Evolutionary conservation across 1,140 invertebrate genomes (phyloP).

Genomic region (Metopolophium dirhodum): DNA sequence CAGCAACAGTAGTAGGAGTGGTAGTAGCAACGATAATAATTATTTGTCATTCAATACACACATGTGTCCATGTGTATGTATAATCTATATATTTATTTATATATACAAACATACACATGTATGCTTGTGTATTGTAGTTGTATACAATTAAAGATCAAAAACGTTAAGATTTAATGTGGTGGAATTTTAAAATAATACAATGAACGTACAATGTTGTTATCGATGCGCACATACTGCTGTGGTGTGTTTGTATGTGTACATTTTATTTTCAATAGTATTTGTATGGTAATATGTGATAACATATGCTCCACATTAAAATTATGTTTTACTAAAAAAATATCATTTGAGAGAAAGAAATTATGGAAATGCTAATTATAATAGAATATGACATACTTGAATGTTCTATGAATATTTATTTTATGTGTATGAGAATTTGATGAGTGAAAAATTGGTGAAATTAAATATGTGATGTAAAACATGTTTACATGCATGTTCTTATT

Average conservation of each 20-base stretch:
- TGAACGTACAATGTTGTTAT: slow-evolving; percentile 9
- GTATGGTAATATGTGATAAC: not conserved
- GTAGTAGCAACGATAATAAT: not conserved
- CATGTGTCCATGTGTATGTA: not conserved
- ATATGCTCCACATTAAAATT: not conserved
- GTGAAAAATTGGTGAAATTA: not conserved
- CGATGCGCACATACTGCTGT: not conserved
- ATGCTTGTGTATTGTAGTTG: not conserved
- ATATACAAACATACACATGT: not conserved
- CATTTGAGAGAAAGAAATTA: not conserved
- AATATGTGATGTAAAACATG: not conserved
- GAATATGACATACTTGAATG: not conserved
- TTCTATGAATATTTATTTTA: not conserved
- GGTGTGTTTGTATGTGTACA: not conserved
- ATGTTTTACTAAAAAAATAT: not conserved
- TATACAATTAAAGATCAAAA: not conserved
- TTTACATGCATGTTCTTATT: not conserved
- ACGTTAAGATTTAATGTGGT: not conserved
- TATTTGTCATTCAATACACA: slow-evolving; percentile 12
- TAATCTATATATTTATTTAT: slow-evolving; percentile 33
- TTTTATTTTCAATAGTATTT: not conserved
- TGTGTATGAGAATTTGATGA: not conserved
- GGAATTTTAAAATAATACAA: not conserved
- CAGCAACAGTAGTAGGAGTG: not conserved
- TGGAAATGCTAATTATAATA: not conserved